phyloP scores from a whole-genome alignment of 2,113 vertebrate species.

The Chamaetylas fuelleborni region DNA sequence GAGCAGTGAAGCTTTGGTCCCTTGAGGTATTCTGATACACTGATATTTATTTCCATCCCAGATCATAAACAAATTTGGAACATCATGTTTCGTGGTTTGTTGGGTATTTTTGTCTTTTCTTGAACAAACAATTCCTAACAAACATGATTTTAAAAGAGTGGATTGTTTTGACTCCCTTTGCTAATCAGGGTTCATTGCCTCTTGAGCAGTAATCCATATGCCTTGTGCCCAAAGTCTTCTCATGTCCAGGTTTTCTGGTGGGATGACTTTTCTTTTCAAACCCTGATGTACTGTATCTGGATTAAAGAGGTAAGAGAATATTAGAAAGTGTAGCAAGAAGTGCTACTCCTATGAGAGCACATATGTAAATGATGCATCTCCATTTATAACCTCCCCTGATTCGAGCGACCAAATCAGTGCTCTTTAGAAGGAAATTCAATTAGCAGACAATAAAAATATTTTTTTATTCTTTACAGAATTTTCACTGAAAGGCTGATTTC shows the following conservation, averaged over 20 bases:
- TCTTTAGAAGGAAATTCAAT: not conserved
- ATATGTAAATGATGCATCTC: not conserved
- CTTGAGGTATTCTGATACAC: not conserved
- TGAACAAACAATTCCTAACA: not conserved
- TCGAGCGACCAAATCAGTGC: not conserved
- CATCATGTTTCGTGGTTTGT: not conserved
- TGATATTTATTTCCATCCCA: not conserved
- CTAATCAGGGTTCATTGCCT: not conserved
- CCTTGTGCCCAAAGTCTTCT: not conserved
- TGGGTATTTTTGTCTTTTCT: not conserved
- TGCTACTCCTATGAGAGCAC: not conserved
- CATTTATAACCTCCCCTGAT: not conserved
- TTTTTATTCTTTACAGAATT: not conserved
- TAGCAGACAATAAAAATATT: not conserved
- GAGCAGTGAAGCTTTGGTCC: not conserved
- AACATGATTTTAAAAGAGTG: not conserved
- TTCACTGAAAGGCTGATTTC: not conserved
- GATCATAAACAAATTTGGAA: not conserved
- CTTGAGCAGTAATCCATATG: not conserved
- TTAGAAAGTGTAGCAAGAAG: not conserved
- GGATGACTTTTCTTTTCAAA: not conserved
- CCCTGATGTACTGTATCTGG: rapidly evolving
- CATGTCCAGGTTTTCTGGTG: not conserved
- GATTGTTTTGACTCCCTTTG: not conserved
- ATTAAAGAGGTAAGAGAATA: not conserved